Base-by-base conservation (phyloP, 64 coral and sea anemone genomes). In the Dendrophyllia cribrosa region DNA sequence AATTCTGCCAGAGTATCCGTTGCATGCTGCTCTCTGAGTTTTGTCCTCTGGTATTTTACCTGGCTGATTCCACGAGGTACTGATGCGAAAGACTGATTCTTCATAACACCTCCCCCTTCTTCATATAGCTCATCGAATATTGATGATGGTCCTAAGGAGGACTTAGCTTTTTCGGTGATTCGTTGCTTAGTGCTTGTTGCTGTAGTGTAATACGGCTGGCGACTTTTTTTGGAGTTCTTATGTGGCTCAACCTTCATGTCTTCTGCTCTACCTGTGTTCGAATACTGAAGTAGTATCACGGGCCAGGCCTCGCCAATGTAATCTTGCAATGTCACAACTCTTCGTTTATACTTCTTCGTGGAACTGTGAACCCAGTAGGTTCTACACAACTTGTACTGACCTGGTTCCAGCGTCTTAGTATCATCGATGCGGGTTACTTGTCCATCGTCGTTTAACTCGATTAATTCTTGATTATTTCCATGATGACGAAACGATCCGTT, bases 201-300 rank as follows among this genome's bases (percentile, higher is more conserved):
- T 19, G 62, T 17, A 13, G 16, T 20, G n/a, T 15, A 65, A 20
- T 19, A 65, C n/a, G 62, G 62, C 1, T 65, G 10, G n/a, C 15
- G 7, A 17, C 16, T 65, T 65, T 65, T 65, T 14, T 65, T 65
- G 62, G 62, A 13, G 62, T 65, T 65, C n/a, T 65, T 65, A 65
- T 65, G 62, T 65, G 62, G 62, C 62, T 65, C 62, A 65, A 65
- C 62, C 62, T 65, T 17, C n/a, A 65, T 20, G n/a, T 65, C 62
- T 65, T 65, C 62, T 20, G n/a, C n/a, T n/a, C n/a, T n/a, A n/a
- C n/a, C n/a, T n/a, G n/a, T 71, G 34, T 82, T 84, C 63, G 70
- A 21, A 46, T 86, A 86, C 62, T 70, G 63, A 66, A 86, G 65
- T 62, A 86, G 68, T 21, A 70, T 65, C 15, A 65, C 10, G 4